A percentile compares a stretch with the other conserved stretches of the same genome.
Evolutionary conservation across 1,140 invertebrate species (phyloP).

Genomic region (Brachionus manjavacas): DNA sequence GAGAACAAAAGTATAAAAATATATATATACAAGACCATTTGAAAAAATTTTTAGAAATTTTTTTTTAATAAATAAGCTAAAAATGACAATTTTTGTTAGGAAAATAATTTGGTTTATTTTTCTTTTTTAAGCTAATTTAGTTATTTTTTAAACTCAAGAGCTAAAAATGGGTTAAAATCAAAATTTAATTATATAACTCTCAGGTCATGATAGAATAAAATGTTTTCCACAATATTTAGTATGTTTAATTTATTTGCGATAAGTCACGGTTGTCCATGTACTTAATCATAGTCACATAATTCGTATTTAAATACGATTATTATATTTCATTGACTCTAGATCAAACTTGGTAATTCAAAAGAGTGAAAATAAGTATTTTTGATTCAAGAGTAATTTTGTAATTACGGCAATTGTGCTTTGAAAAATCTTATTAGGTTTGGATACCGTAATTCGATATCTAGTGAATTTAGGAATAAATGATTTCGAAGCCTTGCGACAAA

Average conservation of each 20-base stretch:
- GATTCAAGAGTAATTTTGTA: neutral
- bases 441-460: constrained; percentile 19
- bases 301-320: neutral
- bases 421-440: neutral
- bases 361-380: neutral
- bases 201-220: neutral
- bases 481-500: neutral
- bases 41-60: neutral
- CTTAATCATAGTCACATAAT: neutral
- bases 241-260: neutral
- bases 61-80: neutral
- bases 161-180: neutral
- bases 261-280: neutral
- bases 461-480: neutral
- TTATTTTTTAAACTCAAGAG: neutral
- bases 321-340: neutral
- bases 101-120: neutral
- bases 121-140: neutral
- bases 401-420: neutral
- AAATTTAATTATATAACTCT: neutral
- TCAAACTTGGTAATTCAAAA: neutral
- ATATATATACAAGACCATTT: neutral
- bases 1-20: neutral
- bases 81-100: neutral
- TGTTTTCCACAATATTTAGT: neutral